Conservation (phyloP, 1,140 invertebrate species). For the Frieseomelitta varia region DNA sequence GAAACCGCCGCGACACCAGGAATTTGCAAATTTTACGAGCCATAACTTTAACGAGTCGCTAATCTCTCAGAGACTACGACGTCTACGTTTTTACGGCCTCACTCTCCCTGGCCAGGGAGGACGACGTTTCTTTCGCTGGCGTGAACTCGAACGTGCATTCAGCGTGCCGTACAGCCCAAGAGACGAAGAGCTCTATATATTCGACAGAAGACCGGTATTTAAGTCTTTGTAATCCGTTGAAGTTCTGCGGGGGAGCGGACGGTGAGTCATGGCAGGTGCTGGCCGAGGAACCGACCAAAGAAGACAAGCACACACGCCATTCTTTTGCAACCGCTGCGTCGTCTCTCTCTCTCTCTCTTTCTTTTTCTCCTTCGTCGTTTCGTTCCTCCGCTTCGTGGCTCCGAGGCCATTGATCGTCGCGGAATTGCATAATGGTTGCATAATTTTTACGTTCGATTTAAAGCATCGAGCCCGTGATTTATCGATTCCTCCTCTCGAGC, state of each 20-base stretch:
- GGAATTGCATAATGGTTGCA: slow-evolving; percentile 31
- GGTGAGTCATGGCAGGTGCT: slow-evolving; percentile 79
- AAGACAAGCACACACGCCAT: slow-evolving; percentile 47
- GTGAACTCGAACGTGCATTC: slow-evolving; percentile 47
- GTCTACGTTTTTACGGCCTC: slow-evolving; percentile 47
- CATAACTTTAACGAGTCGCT: slow-evolving; percentile 68
- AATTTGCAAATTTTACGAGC: slow-evolving; percentile 69
- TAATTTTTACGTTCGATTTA: slow-evolving; percentile 11
- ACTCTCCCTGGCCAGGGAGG: slow-evolving; percentile 30
- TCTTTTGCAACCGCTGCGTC: slow-evolving; percentile 46
- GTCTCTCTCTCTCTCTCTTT: slow-evolving; percentile 40
- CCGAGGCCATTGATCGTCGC: neutral
- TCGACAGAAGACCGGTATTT: slow-evolving; percentile 73
- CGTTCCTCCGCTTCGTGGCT: neutral
- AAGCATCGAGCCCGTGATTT: neutral
- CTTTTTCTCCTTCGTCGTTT: slow-evolving; percentile 35
- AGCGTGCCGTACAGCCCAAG: slow-evolving; percentile 47
- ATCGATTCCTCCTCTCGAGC: neutral
- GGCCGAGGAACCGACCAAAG: slow-evolving; percentile 56
- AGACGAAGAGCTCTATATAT: slow-evolving; percentile 59
- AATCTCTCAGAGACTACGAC: slow-evolving; percentile 59
- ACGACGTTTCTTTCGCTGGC: slow-evolving; percentile 40
- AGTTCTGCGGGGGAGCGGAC: slow-evolving; percentile 77
- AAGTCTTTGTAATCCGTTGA: slow-evolving; percentile 77
- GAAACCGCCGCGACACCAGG: slow-evolving; percentile 36